Base-by-base conservation (phyloP, 2,797 vertebrate genomes). In the Helicolenus hilgendorfi region DNA sequence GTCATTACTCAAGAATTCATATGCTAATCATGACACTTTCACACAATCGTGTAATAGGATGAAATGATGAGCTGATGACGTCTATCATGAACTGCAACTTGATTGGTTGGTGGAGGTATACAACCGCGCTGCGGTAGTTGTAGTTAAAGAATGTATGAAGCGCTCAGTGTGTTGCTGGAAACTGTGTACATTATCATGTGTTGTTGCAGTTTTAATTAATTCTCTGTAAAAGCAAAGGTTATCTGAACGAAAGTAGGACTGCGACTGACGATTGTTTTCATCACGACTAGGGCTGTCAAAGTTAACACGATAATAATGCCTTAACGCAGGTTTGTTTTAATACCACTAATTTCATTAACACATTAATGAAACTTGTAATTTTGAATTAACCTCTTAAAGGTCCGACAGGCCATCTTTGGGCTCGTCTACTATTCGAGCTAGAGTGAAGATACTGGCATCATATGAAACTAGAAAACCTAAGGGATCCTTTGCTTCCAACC, bases 181-280 rank as follows among this genome's bases (percentile, higher is more conserved):
- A 72, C 18, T 41, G 26, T 4, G 13, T 41, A 3, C 3, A 4
- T 77, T 33, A 36, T 11, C 14, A 2, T 75, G 27, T 69, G 26
- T 24, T 76, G 20, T 56, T 14, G n/a, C 3, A 6, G 11, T 58
- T 72, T 79, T 82, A 53, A 60, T 81, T 71, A 24, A 83, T 80
- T 83, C 20, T 67, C 7, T 55, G 3, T 62, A 1, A 73, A 67
- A 69, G 4, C 22, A 59, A 64, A 64, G 1, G 3, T 7, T 10
- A 29, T 7, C 9, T 9, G 20, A 33, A 14, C 11, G 53, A 6
- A 56, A 64, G 7, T 1, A n/a, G 20, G 11, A 8, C 3, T 6
- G 33, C 11, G 2, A 38, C 11, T n/a, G 7, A 9, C 29, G 4
- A 35, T 64, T 33, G 8, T 53, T 36, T 22, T 15, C 0, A 49